A percentile compares a stretch with the other conserved stretches of the same genome.
These are phyloP conservation scores for Drosophila prolongata DNA, from an alignment of 2,888 invertebrate species.

Conservation along the genomic window DNA sequence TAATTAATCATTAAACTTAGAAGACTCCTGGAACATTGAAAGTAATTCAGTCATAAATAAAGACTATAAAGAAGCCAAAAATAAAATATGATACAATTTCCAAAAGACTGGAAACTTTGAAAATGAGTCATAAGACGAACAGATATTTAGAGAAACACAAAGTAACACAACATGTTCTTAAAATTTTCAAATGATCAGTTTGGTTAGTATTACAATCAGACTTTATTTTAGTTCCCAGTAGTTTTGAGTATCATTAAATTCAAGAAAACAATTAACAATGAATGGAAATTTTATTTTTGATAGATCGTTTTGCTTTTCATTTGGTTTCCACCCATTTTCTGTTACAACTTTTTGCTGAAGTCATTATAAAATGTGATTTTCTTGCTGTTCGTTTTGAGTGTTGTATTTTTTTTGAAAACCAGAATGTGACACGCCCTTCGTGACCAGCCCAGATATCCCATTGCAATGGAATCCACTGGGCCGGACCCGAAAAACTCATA, in stretches of 20 bases:
- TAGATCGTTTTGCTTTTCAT: constrained; percentile 13
- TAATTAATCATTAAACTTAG: too few relatives aligned
- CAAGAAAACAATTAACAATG: constrained; percentile 8
- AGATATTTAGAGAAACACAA: too few relatives aligned
- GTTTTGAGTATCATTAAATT: constrained; percentile 7
- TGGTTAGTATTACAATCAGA: too few relatives aligned
- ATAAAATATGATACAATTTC: not conserved
- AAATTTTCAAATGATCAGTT: too few relatives aligned
- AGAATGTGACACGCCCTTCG: constrained; percentile 36
- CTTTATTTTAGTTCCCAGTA: not conserved
- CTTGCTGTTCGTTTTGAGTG: constrained; percentile 1
- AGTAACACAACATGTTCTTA: too few relatives aligned
- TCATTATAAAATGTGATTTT: constrained; percentile 25
- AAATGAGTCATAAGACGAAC: not conserved
- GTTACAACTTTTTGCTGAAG: constrained; percentile 16
- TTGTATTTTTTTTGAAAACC: constrained; percentile 8
- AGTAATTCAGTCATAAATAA: not conserved
- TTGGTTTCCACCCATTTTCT: not conserved
- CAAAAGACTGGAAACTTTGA: not conserved
- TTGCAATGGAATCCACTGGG: constrained; percentile 19
- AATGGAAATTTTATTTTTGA: constrained; percentile 9
- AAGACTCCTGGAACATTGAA: not conserved
- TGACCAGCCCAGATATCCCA: constrained; percentile 32
- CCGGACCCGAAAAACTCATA: constrained; percentile 16
- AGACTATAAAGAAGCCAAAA: not conserved